Percentiles rank a stretch among this genome's conserved stretches.
Evolutionary conservation across 2,113 vertebrate genomes (phyloP).

Genomic region (Talpa occidentalis): DNA sequence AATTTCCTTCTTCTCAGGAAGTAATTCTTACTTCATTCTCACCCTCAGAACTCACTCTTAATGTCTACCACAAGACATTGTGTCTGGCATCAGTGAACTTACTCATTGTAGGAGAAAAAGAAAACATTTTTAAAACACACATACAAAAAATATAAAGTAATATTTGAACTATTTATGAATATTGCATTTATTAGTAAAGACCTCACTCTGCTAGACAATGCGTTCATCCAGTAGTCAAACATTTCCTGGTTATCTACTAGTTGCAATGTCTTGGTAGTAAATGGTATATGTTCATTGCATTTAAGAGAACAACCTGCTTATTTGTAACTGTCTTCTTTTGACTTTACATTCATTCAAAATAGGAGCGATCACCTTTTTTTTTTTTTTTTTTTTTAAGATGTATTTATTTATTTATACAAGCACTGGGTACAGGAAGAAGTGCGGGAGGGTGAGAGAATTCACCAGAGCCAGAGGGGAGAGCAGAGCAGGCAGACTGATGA

Average conservation of each 20-base stretch:
- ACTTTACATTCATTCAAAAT: background rate
- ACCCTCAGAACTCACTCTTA: background rate
- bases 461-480: no score
- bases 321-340: background rate
- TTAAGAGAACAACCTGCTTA: background rate
- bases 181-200: background rate
- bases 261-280: background rate
- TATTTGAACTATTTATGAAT: background rate
- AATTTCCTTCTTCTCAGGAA: background rate
- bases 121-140: background rate
- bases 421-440: no score
- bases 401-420: no score
- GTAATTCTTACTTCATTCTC: background rate
- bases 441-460: no score
- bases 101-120: background rate
- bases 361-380: no score
- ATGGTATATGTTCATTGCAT: background rate
- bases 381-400: no score
- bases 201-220: accelerated
- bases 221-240: background rate
- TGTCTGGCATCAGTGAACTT: background rate
- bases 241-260: background rate
- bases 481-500: no score
- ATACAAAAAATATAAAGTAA: background rate
- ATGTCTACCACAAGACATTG: background rate